phyloP scores from a whole-genome alignment of 1,140 invertebrate species.

The Drosophila mauritiana region DNA sequence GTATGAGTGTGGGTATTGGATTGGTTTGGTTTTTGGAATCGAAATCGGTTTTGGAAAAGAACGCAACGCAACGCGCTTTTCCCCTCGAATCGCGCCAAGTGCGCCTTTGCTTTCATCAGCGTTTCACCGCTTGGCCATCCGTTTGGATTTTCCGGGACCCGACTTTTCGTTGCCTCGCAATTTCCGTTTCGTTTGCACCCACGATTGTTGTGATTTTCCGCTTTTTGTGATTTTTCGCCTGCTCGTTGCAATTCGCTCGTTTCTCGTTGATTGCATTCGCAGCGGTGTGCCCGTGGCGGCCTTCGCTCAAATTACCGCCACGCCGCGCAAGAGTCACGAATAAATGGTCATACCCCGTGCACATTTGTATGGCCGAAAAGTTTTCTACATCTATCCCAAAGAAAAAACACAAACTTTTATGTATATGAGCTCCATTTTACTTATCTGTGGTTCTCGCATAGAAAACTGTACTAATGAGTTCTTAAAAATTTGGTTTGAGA shows the following conservation, averaged over 20 bases:
- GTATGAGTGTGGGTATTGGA: constrained; percentile 43
- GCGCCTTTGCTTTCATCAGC: constrained; percentile 31
- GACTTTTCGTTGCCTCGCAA: constrained; percentile 22
- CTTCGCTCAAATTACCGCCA: neutral
- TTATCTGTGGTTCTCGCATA: too few relatives aligned
- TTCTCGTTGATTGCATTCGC: constrained; percentile 65
- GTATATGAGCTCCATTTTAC: too few relatives aligned
- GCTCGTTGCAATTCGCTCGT: constrained; percentile 27
- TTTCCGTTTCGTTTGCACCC: constrained; percentile 50
- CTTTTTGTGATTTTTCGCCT: constrained; percentile 57
- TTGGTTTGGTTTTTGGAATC: constrained; percentile 51
- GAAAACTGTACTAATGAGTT: too few relatives aligned
- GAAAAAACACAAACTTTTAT: too few relatives aligned
- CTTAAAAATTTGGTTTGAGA: too few relatives aligned
- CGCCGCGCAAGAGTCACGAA: neutral
- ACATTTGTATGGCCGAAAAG: neutral
- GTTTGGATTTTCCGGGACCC: constrained; percentile 10
- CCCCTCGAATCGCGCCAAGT: constrained; percentile 61
- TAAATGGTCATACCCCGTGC: neutral
- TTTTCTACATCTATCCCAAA: too few relatives aligned
- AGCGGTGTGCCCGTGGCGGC: neutral
- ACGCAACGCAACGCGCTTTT: constrained; percentile 62
- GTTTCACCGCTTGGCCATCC: constrained; percentile 36
- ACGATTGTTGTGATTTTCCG: constrained; percentile 65
- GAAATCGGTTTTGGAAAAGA: constrained; percentile 69